These are phyloP conservation scores for Umimayanthus kanabou DNA, from an alignment of 92 coral and sea anemone genomes.

Conservation along the genomic window DNA sequence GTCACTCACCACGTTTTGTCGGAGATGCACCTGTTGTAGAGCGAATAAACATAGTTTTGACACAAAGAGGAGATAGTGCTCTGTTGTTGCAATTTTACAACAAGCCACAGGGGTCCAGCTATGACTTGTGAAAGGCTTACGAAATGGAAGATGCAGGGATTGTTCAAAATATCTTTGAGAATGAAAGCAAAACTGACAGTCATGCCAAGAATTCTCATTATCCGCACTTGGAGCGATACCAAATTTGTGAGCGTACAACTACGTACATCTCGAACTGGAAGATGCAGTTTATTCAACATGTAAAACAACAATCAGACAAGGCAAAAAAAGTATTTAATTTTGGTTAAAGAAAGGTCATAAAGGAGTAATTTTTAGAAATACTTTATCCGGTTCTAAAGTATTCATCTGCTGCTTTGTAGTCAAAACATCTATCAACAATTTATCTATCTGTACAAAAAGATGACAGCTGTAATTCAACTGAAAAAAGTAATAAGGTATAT, in stretches of 20 bases:
- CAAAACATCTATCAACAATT: not conserved
- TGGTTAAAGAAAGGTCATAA: too few species aligned
- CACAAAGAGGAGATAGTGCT: not conserved
- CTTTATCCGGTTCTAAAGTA: not conserved
- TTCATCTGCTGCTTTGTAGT: not conserved
- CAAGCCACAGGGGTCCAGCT: not conserved
- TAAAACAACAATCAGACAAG: not conserved
- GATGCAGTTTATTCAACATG: not conserved
- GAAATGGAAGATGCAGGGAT: not conserved
- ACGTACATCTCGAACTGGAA: not conserved
- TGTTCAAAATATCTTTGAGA: not conserved
- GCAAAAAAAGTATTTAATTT: not conserved
- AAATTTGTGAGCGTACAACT: not conserved
- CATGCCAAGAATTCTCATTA: not conserved
- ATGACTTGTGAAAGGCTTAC: too few species aligned
- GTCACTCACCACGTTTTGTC: constrained; percentile 30
- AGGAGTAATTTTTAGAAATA: too few species aligned
- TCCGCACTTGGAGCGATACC: not conserved
- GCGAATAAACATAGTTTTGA: not conserved
- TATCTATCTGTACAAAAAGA: not conserved
- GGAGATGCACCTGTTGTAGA: constrained; percentile 32
- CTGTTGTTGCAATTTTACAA: not conserved
- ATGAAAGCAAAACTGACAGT: not conserved
- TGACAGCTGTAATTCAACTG: not conserved
- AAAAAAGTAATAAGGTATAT: not conserved